phyloP scores from a whole-genome alignment of 2,888 invertebrate species.

The Lamproptera curius region DNA sequence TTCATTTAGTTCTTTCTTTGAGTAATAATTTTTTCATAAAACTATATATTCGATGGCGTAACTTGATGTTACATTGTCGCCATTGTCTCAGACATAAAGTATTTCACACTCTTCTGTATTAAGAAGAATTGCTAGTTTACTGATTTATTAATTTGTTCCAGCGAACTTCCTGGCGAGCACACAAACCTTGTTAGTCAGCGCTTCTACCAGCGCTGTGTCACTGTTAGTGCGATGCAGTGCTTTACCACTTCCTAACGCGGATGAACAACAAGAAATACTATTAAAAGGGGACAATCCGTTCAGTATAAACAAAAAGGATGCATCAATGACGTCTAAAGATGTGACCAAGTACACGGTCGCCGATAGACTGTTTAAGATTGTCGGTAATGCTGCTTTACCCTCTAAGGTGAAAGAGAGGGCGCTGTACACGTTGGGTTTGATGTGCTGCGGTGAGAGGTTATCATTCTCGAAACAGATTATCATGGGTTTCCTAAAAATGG shows the following conservation, averaged over 20 bases:
- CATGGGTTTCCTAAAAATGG: conserved; percentile 85
- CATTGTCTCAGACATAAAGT: too few relatives aligned
- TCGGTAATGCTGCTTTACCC: conserved; percentile 83
- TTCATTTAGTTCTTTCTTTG: too few relatives aligned
- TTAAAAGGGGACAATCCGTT: conserved; percentile 57
- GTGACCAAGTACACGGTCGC: conserved; percentile 84
- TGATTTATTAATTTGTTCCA: too few relatives aligned
- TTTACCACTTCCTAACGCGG: conserved; percentile 80
- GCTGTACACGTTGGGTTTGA: conserved; percentile 84
- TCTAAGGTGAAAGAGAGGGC: conserved; percentile 88
- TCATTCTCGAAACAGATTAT: conserved; percentile 85
- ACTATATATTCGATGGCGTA: too few relatives aligned
- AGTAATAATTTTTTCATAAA: too few relatives aligned
- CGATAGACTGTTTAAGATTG: conserved; percentile 82
- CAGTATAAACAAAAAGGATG: conserved; percentile 39
- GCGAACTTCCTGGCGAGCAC: conserved; percentile 81
- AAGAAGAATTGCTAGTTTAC: too few relatives aligned
- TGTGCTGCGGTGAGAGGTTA: conserved; percentile 90
- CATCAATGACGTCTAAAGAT: conserved; percentile 30
- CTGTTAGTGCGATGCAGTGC: conserved; percentile 83
- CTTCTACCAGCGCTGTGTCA: conserved; percentile 84
- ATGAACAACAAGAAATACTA: conserved; percentile 54
- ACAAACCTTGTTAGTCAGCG: conserved; percentile 80
- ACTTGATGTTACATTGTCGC: too few relatives aligned
- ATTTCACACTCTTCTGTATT: too few relatives aligned